Evolutionary conservation across 2,888 invertebrate genomes (phyloP), one percentile per base, ranked within the genome.

Genomic region (Clostera curtula): DNA sequence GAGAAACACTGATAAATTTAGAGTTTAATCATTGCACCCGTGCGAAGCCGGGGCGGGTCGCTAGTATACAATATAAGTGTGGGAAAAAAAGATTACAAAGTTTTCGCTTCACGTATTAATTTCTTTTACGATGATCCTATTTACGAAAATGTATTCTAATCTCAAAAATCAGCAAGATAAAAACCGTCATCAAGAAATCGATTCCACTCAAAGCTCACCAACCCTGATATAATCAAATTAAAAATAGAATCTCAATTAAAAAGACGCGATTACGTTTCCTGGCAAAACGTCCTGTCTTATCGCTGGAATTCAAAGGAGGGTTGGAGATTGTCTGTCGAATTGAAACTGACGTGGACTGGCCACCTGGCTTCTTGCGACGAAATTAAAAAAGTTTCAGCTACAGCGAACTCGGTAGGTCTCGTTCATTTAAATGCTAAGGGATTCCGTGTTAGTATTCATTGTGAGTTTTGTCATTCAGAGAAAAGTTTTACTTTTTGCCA

Each of bases 341-440:
- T 51, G 56, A 43, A 54, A 50, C 52, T 68, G 76, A 75, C 72
- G 69, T 65, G 60, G 58, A 60, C 49, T 40, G 54, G 62, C 64
- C 80, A 80, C 79, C 80, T 80, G 79, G 67, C 57, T 63, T 49
- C 70, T 70, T 70, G 66, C 68, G 62, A 58, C 73, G 65, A 80
- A 80, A 82, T 82, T 82, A 82, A 80, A 80, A 82, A 82, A 82
- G 75, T 82, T 79, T 68, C 57, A 57, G 60, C 59, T 60, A 72
- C 68, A 67, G 60, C 58, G 58, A 66, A 58, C 4, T 70, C 65
- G 45, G 55, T 47, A 67, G 65, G 61, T 68, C 66, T 61, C 73
- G 58, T 72, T 73, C 73, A 74, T 77, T 77, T 74, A 75, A 76
- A 76, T 76, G 69, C 71, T 72, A 71, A 74, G 68, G 68, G 69